phyloP scores from a whole-genome alignment of 2,888 invertebrate species.

The Caenorhabditis drosophilae region DNA sequence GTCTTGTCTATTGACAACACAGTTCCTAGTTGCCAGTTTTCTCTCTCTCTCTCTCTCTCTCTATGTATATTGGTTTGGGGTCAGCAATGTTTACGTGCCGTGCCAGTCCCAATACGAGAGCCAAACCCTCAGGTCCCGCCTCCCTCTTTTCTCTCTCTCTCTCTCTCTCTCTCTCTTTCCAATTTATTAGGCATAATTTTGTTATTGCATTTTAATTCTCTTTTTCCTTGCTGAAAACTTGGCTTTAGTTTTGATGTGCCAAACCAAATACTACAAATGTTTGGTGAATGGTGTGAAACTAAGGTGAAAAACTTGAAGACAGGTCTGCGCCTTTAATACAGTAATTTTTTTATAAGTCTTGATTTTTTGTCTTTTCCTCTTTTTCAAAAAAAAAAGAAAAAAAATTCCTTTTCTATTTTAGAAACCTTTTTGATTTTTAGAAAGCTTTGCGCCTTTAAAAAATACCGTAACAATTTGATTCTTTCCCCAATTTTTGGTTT shows the following conservation, averaged over 20 bases:
- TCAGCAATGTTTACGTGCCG: constrained; percentile 40
- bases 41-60: too few species aligned
- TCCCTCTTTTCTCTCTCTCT: too few species aligned
- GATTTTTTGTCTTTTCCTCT: background rate
- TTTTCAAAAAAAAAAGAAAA: background rate
- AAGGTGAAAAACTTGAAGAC: background rate
- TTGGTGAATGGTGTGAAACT: background rate
- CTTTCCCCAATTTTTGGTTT: too few species aligned
- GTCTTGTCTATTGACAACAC: too few species aligned
- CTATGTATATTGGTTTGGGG: constrained; percentile 24
- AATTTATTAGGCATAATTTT: too few species aligned
- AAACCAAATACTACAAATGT: too few species aligned
- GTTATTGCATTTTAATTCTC: too few species aligned
- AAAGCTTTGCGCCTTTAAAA: background rate
- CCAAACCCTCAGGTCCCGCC: too few species aligned
- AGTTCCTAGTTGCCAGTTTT: constrained; percentile 28
- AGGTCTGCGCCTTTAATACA: background rate
- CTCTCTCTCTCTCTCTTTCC: too few species aligned
- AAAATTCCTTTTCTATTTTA: background rate
- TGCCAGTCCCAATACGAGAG: constrained; percentile 15
- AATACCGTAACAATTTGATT: too few species aligned
- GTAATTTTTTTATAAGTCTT: background rate
- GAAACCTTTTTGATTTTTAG: background rate
- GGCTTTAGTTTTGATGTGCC: too few species aligned
- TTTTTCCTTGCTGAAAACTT: too few species aligned